Evolutionary conservation across 2,797 vertebrate species (phyloP), one percentile per base, ranked within the genome.

Genomic region (Muscicapa comitata): DNA sequence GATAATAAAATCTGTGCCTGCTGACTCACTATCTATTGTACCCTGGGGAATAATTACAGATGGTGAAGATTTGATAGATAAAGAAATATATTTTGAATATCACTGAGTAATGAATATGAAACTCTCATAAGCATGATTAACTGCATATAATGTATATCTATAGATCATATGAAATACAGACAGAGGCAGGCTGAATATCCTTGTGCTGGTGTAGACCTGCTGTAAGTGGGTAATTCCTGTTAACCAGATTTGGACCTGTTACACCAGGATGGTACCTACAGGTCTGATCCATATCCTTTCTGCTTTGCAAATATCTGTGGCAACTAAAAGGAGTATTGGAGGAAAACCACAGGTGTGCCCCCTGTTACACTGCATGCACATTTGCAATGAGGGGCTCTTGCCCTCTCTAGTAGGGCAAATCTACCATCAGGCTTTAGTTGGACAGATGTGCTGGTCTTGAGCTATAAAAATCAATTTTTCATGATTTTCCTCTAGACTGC

Each of bases 1-100:
- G 90, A 75, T 96, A 91, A 96, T 95, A 95, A 80, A 88, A 79
- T 65, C 73, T 94, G 51, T 62, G 92, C 85, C 81, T 83, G 82
- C 86, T 95, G 94, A 90, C 80, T 96, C 89, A 53, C 74, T 89
- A 59, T 91, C 89, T 94, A 33, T 67, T 71, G 82, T 58, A 62
- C 79, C 47, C 90, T 38, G 33, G 81, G 74, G 91, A 96, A 89
- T 93, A 86, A 81, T 86, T 93, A 66, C 54, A 67, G 86, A 93
- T 79, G 88, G 75, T 18, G 50, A 95, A 95, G 82, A 92, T 92
- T 72, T 54, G 73, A 71, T 74, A 86, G 82, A 91, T 93, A 80
- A 74, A 92, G 86, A 53, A 16, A 91, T 87, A 29, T 51, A 88
- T 59, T 79, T 93, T 72, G 13, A 51, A 17, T 74, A 71, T 94